Evolutionary conservation across 2,888 invertebrate species (phyloP), one percentile per base, ranked within the genome.

Genomic region (Andrena bucephala): DNA sequence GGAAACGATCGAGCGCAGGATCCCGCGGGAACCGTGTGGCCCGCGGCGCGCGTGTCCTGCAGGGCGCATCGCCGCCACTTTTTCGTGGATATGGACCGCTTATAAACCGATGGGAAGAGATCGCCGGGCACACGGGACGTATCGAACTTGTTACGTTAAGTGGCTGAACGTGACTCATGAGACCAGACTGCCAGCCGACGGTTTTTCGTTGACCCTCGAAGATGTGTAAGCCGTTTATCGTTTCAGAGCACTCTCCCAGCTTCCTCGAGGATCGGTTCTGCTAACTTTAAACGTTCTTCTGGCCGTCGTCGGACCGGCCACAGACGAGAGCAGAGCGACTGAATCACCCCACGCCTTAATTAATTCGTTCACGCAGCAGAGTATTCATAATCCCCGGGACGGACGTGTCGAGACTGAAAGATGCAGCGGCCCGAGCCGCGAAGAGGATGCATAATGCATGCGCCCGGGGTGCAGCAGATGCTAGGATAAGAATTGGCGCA

Each of bases 1-100:
- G 92, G 89, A 93, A 94, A 92, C 93, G 93, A 93, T 94, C 93
- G 91, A 86, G 88, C 88, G 83, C 87, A 59, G 79, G 62, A 73
- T 92, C 93, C 92, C 93, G 85, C 85, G 93, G 92, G 94, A 91
- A 69, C 83, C 66, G 78, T 65, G 69, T 6, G 54, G 54, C 20
- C 59, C 42, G 42, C 13, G 75, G 84, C 86, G 87, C 72, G 80
- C 78, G 78, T 88, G 90, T 92, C 89, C 92, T 90, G 87, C 88
- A 89, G 90, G 89, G 92, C 89, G 90, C 92, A 92, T 92, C 67
- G 69, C 71, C 63, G 54, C 24, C 67, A 62, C 69, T 83, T 86
- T 88, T 85, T 75, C 71, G 57, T 63, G 60, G 77, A 74, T 67
- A 78, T 57, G 72, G 79, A 77, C 42, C 68, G 68, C 83, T 85